Evolutionary conservation across 2,797 vertebrate species (phyloP), one percentile per base, ranked within the genome.

Genomic region (Rhyacichthys aspro): DNA sequence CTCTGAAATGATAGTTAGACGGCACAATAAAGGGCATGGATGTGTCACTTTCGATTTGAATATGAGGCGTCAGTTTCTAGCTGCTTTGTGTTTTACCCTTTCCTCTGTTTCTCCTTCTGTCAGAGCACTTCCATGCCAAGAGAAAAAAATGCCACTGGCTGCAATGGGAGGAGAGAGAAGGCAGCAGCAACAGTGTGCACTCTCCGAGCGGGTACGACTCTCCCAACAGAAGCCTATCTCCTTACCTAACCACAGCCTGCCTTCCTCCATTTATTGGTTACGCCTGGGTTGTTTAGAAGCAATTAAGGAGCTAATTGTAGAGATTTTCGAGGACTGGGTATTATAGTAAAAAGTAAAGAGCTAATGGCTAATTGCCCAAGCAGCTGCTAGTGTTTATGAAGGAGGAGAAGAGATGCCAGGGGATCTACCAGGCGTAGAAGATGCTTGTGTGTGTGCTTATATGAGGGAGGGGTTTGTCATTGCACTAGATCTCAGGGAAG

Each of bases 221-320:
- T 84, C 82, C 73, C 80, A 56, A 44, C 54, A 77, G 58, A 77
- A 72, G 76, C 60, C 63, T 50, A 52, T 70, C 76, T 79, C 66
- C 48, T 69, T 63, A 71, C 67, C 76, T 65, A 83, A 84, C 77
- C 69, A 75, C 79, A 77, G 48, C 66, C 83, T 65, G 58, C 72
- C 72, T 79, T 60, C 74, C 69, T 90, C 79, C 80, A 82, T 90
- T 90, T 89, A 91, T 89, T 87, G 85, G 85, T 88, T 91, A 84
- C 83, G 84, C 88, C 88, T 90, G 82, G 78, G 83, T 91, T 91
- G 84, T 91, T 92, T 90, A 91, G 89, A 89, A 73, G 86, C 91
- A 91, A 93, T 93, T 93, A 93, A 90, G 85, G 67, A 88, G 82
- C 86, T 92, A 92, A 93, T 93, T 91, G 90, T 89, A 74, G 86